Evolutionary conservation across 2,797 vertebrate genomes (phyloP), one percentile per base, ranked within the genome.

Genomic region (Clarias platycephalus): DNA sequence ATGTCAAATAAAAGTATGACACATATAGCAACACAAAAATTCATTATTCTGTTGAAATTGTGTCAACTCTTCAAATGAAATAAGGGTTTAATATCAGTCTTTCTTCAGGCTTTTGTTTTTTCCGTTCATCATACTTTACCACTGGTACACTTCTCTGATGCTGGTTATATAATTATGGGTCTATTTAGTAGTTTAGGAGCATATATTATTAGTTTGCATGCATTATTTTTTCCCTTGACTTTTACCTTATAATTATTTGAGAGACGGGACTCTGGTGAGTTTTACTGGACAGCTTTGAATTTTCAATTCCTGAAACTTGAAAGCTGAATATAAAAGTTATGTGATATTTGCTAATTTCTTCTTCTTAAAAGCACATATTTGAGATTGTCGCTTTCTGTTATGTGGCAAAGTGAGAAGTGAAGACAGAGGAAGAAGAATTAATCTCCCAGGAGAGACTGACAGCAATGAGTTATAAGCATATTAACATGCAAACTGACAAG

Each of bases 301-400:
- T 83, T 84, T 49, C 78, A 79, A 87, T 90, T 75, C 24, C 77
- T 66, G 4, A 86, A 89, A 89, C 84, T 86, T 88, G 74, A 88
- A 91, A 87, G 86, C 82, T 82, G 68, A 88, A 83, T 67, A 85
- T 91, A 86, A 87, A 84, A 82, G 88, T 92, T 57, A 90, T 88
- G 81, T 76, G 92, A 94, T 91, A 92, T 91, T 91, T 86, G 87
- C 87, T 87, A 91, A 93, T 92, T 94, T 94, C 86, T 91, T 91
- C 87, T 92, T 90, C 89, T 93, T 88, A 92, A 93, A 91, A 93
- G 90, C 80, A 84, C 93, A 96, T 91, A 92, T 91, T 86, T 91
- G 93, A 93, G 91, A 92, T 93, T 85, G 92, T 89, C 92, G 87
- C 88, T 91, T 92, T 89, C 90, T 92, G 90, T 89, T 87, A 40